A percentile compares a stretch with the other conserved stretches of the same genome.
phyloP scores from a whole-genome alignment of 2,113 vertebrate genomes.

The Nicator chloris region DNA sequence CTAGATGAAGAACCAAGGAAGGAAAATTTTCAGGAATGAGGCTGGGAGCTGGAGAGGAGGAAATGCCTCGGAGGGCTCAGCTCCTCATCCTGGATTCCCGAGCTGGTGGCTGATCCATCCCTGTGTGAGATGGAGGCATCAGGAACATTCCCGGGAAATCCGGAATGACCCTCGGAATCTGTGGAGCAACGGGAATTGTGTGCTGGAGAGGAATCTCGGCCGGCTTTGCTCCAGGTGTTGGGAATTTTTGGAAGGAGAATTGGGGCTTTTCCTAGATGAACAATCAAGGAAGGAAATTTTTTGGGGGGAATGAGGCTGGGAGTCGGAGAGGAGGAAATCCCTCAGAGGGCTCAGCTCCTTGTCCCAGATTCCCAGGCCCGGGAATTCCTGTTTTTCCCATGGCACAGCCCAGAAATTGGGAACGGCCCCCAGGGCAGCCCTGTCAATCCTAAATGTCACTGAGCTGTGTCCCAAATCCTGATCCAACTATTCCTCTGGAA shows the following conservation, averaged over 20 bases:
- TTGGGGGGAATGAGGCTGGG: neutral
- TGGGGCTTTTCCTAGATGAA: neutral
- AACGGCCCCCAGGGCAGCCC: neutral
- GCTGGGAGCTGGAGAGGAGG: neutral
- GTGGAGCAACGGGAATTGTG: neutral
- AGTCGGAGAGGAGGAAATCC: neutral
- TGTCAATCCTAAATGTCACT: rapidly evolving
- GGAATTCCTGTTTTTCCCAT: rapidly evolving
- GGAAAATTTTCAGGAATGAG: neutral
- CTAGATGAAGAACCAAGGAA: neutral
- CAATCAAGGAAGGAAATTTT: neutral
- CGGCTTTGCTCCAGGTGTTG: neutral
- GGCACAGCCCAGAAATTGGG: neutral
- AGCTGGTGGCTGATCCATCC: no score
- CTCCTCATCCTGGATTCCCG: no score
- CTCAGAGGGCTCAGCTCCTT: neutral
- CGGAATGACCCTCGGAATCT: no score
- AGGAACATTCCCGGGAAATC: no score
- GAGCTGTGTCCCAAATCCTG: neutral
- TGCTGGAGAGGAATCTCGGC: no score
- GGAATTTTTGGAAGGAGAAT: neutral
- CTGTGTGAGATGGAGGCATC: no score
- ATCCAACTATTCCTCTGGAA: neutral
- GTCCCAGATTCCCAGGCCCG: rapidly evolving
- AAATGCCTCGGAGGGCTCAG: no score